Percentiles rank a stretch among this genome's conserved stretches.
phyloP scores from a whole-genome alignment of 2,797 vertebrate species.

The Sphenodon punctatus region DNA sequence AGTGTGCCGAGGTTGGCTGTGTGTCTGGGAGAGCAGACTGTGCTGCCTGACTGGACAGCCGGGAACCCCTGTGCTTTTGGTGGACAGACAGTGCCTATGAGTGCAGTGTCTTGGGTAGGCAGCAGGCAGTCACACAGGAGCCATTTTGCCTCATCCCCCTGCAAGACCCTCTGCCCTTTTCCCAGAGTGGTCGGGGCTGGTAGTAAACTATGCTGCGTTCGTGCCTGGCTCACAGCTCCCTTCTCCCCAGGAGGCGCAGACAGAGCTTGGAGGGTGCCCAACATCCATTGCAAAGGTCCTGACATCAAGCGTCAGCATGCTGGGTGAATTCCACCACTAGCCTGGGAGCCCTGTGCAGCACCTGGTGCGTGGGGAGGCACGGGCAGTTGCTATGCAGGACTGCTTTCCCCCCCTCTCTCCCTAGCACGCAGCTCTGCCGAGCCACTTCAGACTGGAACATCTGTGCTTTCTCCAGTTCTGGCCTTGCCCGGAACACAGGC shows the following conservation, averaged over 20 bases:
- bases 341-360: background rate
- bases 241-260: background rate
- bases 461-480: constrained; percentile 13
- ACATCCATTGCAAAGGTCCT: background rate
- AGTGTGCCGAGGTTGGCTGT: background rate
- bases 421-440: background rate
- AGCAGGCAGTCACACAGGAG: background rate
- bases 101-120: background rate
- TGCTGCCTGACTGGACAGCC: background rate
- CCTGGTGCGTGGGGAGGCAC: constrained; percentile 15
- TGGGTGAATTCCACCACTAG: background rate
- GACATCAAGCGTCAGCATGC: background rate
- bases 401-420: background rate
- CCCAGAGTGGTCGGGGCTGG: no score
- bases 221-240: background rate
- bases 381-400: constrained; percentile 13
- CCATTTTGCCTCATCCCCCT: background rate
- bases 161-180: no score
- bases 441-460: constrained; percentile 46
- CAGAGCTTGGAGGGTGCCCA: background rate
- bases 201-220: no score
- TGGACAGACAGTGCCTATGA: background rate
- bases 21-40: background rate
- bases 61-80: background rate
- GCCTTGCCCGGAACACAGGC: background rate